phyloP scores from a whole-genome alignment of 1,140 invertebrate genomes.

The Camponotus floridanus region DNA sequence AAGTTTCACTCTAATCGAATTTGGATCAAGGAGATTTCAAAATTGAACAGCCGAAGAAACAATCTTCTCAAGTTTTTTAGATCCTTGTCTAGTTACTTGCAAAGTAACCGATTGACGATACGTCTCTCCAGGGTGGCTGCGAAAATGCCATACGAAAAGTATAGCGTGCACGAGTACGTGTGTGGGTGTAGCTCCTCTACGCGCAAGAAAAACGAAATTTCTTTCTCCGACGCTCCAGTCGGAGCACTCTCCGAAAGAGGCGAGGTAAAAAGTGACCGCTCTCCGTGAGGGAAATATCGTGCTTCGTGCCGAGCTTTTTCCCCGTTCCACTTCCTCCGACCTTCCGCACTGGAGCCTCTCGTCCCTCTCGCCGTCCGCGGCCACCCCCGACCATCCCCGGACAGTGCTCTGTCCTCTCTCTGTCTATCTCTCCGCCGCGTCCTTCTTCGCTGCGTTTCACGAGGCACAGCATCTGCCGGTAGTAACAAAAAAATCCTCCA shows the following conservation, averaged over 20 bases:
- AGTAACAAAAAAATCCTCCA: constrained; percentile 74
- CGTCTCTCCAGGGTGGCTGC: constrained; percentile 1
- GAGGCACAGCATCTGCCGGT: constrained; percentile 69
- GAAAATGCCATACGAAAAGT: constrained; percentile 25
- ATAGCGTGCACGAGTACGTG: not conserved
- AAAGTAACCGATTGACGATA: constrained; percentile 18
- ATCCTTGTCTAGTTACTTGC: constrained; percentile 6
- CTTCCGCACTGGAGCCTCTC: constrained; percentile 46
- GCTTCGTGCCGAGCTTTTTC: constrained; percentile 62
- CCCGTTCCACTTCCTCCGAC: constrained; percentile 57
- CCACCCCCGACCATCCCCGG: not conserved
- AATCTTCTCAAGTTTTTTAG: not conserved
- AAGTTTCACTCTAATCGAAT: not conserved
- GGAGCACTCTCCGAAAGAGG: constrained; percentile 63
- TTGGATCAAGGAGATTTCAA: not conserved
- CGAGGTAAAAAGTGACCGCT: constrained; percentile 63
- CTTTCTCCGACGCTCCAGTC: constrained; percentile 56
- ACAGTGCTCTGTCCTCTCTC: constrained; percentile 14
- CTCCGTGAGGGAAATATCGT: constrained; percentile 66
- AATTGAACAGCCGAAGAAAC: not conserved
- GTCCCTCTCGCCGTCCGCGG: constrained; percentile 46
- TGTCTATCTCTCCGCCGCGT: constrained; percentile 32
- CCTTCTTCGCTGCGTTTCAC: constrained; percentile 60
- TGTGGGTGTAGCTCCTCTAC: not conserved
- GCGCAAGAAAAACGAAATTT: constrained; percentile 62